These are phyloP conservation scores for Pseudomyrmex pallidus DNA, from an alignment of 1,140 invertebrate genomes.

Conservation along the genomic window DNA sequence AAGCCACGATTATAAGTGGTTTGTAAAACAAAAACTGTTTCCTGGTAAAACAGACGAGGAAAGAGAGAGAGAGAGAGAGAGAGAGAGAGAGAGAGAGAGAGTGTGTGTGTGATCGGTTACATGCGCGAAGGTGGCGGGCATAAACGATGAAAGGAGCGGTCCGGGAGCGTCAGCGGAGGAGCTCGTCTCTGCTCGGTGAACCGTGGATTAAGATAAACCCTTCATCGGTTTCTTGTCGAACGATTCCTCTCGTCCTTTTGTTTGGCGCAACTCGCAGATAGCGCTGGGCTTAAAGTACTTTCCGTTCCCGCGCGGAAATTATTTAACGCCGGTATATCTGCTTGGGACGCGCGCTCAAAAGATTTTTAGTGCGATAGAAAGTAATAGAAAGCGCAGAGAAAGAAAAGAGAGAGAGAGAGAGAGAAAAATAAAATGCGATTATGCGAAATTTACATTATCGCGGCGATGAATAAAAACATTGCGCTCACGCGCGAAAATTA, in stretches of 20 bases:
- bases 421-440: background rate
- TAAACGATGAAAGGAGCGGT: slow-evolving; percentile 69
- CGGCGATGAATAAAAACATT: slow-evolving; percentile 27
- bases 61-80: no score
- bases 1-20: slow-evolving; percentile 39
- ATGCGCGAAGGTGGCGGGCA: slow-evolving; percentile 71
- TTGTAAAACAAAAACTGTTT: slow-evolving; percentile 69
- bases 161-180: slow-evolving; percentile 69
- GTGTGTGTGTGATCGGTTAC: slow-evolving; percentile 81
- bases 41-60: slow-evolving; percentile 77
- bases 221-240: slow-evolving; percentile 84
- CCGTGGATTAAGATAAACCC: slow-evolving; percentile 85
- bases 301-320: slow-evolving; percentile 65
- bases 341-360: slow-evolving; percentile 5
- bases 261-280: slow-evolving; percentile 62
- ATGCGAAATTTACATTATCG: slow-evolving; percentile 31
- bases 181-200: slow-evolving; percentile 83
- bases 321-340: slow-evolving; percentile 63
- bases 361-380: slow-evolving; percentile 48
- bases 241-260: slow-evolving; percentile 78
- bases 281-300: slow-evolving; percentile 66
- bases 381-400: slow-evolving; percentile 45
- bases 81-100: slow-evolving; percentile 49
- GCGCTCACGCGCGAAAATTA: slow-evolving; percentile 20
- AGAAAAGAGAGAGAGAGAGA: background rate